Percentiles rank a stretch among this genome's conserved stretches.
phyloP scores from a whole-genome alignment of 2,113 vertebrate genomes.

The Malurus alboscapulatus region DNA sequence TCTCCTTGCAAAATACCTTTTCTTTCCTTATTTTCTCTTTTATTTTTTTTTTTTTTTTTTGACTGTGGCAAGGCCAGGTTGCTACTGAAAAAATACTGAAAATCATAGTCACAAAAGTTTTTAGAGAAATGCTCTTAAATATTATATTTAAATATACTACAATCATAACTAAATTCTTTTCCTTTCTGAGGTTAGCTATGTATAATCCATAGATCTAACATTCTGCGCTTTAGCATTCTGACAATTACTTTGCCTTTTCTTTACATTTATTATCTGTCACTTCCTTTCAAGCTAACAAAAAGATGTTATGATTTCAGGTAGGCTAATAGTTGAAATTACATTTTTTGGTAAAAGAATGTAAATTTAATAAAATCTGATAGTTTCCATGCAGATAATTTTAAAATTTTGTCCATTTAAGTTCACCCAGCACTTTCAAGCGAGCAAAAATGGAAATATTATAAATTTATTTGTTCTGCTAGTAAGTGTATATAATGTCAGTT shows the following conservation, averaged over 20 bases:
- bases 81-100: background rate
- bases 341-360: background rate
- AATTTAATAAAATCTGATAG: background rate
- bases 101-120: background rate
- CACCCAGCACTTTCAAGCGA: background rate
- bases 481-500: background rate
- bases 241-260: background rate
- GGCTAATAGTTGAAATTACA: background rate
- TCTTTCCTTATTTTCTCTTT: background rate
- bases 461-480: background rate
- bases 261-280: background rate
- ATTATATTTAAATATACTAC: background rate
- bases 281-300: background rate
- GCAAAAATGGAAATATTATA: background rate
- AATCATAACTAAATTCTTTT: background rate
- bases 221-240: background rate
- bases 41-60: background rate
- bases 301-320: background rate
- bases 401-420: background rate
- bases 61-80: background rate
- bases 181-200: background rate
- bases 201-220: background rate
- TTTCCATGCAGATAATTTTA: background rate
- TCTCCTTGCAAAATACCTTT: background rate
- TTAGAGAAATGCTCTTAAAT: background rate